Base-by-base conservation (phyloP, 2,888 invertebrate genomes). In the Acleris cristana region DNA sequence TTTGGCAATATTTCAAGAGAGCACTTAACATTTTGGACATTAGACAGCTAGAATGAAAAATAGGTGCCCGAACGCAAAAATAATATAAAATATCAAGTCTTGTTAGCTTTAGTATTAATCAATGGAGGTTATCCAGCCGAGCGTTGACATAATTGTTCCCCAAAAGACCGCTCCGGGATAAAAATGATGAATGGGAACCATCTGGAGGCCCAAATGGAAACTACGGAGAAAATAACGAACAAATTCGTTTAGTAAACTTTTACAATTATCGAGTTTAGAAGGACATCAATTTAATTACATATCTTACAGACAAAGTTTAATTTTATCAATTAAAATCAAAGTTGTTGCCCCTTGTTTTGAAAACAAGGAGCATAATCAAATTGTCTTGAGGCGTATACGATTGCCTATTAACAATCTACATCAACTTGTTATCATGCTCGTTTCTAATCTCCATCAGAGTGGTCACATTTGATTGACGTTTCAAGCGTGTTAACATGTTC, bases 1-100 rank as follows among this genome's bases (percentile, higher is more conserved):
- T 70, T 80, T 85, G 86, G 86, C 85, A 86, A 81, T 86, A 85
- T 84, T 85, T 87, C 86, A 86, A 85, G 81, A 83, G 81, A 85
- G 83, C 85, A 85, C 87, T 86, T 84, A 85, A 83, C 78, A 79
- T 81, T 80, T 81, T 82, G 81, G 81, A 83, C 81, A 80, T 77
- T 75, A 77, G 76, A 78, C 69, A 45, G 48, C 68, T 30, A 53
- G 53, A 65, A 64, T 64, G 66, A 67, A 65, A 58, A 67, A 67
- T 67, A 63, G 67, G 56, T 72, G 73, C 70, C 69, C 60, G 69
- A 71, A 70, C 66, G 72, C 71, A 73, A 76, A 73, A 67, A 69
- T 69, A 66, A 71, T 64, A 55, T 45, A 34, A 72, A 64, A 71
- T 72, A 72, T 76, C 70, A 70, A 63, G 71, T 54, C 64, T 71